Base-by-base conservation (phyloP, 2,888 invertebrate genomes). In the Eueremaeus valkanovi region DNA sequence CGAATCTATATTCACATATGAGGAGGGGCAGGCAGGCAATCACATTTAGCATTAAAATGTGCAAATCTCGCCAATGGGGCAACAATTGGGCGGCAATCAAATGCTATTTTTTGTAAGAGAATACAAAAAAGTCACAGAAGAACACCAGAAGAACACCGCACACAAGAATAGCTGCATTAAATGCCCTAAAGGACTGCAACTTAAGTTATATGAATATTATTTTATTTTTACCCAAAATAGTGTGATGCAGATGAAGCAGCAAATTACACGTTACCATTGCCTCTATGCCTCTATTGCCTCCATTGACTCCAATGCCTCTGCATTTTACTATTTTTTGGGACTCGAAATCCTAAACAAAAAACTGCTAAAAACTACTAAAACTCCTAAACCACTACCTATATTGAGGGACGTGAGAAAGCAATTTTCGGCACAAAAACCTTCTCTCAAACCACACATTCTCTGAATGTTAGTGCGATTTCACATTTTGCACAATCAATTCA, bases 21-120 rank as follows among this genome's bases (percentile, higher is more conserved):
- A 68, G 36, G 42, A 68, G 70, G 58, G 58, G 58, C 58, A 58
- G 31, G 49, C 49, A 49, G 8, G 49, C 49, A 49, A 49, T 49
- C 24, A 42, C 70, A 68, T 68, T 68, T 68, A 68, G 70, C 70
- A 68, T 68, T 68, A 68, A 68, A 68, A n/a, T 68, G 40, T 68
- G 70, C 70, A 36, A 68, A 68, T 68, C 42, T 68, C 42, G 42
- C 36, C 70, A 68, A 42, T 36, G 42, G 70, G 70, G 70, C 70
- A 68, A 68, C 70, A 68, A 68, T 68, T 68, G 70, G 40, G 40
- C 70, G 70, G 42, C 58, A 58, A 58, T 58, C 58, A 58, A 58
- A 58, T 58, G 27, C n/a, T n/a, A n/a, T 58, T 58, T 58, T 58
- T 58, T 58, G 16, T 29, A 58, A 58, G 16, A 58, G 58, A 58